Percentiles rank a stretch among this genome's conserved stretches.
These are phyloP conservation scores for Colossoma macropomum DNA, from an alignment of 2,113 vertebrate genomes.

Conservation along the genomic window DNA sequence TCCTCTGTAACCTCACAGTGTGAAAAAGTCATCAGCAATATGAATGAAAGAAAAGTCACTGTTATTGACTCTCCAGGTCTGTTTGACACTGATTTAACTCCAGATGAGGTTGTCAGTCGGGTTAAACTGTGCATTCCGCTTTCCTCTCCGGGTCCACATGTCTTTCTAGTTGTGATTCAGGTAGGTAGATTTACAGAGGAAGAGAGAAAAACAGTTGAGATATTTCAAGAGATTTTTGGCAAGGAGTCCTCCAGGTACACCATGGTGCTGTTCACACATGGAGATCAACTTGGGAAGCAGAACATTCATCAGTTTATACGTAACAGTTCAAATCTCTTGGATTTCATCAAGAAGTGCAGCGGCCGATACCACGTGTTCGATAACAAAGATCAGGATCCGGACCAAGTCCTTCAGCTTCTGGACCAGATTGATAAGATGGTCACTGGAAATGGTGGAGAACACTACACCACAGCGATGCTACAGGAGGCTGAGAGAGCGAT, in stretches of 20 bases:
- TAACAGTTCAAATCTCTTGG: too few species aligned
- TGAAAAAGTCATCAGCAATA: conserved; percentile 15
- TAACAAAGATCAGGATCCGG: too few species aligned
- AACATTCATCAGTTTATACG: too few species aligned
- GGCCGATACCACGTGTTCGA: too few species aligned
- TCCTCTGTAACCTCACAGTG: conserved; percentile 34
- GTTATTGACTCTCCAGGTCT: conserved; percentile 56
- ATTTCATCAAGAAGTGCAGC: too few species aligned
- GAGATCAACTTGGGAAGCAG: too few species aligned
- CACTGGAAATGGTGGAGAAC: conserved; percentile 22
- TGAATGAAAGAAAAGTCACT: conserved; percentile 21
- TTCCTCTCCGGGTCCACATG: conserved; percentile 55
- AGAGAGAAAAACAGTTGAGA: conserved; percentile 41
- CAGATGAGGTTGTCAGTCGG: neutral
- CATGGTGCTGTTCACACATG: conserved; percentile 54
- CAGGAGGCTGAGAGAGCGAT: conserved; percentile 34
- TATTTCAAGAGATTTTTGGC: conserved; percentile 47
- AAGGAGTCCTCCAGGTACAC: conserved; percentile 29
- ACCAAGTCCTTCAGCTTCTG: too few species aligned
- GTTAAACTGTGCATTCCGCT: conserved; percentile 38
- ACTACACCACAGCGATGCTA: conserved; percentile 49
- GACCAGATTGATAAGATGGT: too few species aligned
- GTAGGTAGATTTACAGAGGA: conserved; percentile 50
- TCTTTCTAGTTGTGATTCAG: conserved; percentile 49
- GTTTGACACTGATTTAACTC: conserved; percentile 35